Conservation (phyloP, 2,797 vertebrate genomes). For the Bovichtus diacanthus region DNA sequence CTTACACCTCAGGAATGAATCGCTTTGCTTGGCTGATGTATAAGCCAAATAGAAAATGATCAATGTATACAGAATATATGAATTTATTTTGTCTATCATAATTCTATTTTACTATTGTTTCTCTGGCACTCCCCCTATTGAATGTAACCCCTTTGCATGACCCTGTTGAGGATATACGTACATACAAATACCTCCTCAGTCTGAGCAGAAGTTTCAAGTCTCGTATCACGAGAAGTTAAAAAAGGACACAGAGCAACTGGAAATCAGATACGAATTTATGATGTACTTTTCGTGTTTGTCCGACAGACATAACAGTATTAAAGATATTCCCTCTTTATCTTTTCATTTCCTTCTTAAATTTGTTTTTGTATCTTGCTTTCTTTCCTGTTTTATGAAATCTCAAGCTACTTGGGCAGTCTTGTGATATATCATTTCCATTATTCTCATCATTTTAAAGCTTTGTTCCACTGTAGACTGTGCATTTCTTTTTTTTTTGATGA, state of each 20-base stretch:
- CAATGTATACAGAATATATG: constrained; percentile 71
- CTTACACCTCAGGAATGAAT: constrained; percentile 82
- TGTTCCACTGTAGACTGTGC: constrained; percentile 72
- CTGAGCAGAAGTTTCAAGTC: constrained; percentile 28
- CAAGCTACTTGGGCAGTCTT: constrained; percentile 36
- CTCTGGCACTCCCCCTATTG: constrained; percentile 65
- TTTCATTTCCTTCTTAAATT: constrained; percentile 22
- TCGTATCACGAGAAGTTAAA: constrained; percentile 42
- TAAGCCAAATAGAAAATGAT: constrained; percentile 68
- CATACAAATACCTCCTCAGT: constrained; percentile 15
- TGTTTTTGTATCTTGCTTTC: constrained; percentile 42
- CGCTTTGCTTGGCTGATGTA: constrained; percentile 67
- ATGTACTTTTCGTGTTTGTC: constrained; percentile 57
- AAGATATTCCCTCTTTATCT: constrained; percentile 44
- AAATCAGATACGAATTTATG: constrained; percentile 38
- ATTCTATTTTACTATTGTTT: constrained; percentile 83
- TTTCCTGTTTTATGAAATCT: constrained; percentile 45
- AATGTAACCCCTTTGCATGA: constrained; percentile 70
- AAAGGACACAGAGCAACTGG: constrained; percentile 49
- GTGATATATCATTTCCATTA: constrained; percentile 56
- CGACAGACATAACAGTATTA: constrained; percentile 67
- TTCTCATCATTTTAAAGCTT: constrained; percentile 62
- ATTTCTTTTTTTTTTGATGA: constrained; percentile 59
- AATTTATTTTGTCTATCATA: constrained; percentile 81
- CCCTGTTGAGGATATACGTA: constrained; percentile 32